phyloP scores from a whole-genome alignment of 2,113 vertebrate genomes.

The Prunella himalayana region DNA sequence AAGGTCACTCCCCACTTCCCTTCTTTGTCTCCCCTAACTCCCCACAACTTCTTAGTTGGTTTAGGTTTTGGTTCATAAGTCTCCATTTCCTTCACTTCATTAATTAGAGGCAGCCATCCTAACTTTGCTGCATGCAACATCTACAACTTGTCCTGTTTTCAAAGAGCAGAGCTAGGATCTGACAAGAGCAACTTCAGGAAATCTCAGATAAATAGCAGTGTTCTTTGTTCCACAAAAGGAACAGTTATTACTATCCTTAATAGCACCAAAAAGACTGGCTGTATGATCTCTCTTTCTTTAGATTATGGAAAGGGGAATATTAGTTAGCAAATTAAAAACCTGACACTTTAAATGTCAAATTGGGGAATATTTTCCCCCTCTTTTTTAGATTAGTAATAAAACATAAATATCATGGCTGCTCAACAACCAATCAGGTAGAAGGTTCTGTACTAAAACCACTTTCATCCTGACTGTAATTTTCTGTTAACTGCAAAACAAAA shows the following conservation, averaged over 20 bases:
- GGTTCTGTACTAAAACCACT: background rate
- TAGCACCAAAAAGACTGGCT: background rate
- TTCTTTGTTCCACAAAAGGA: background rate
- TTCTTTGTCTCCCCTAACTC: background rate
- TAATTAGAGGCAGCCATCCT: background rate
- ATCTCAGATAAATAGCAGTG: background rate
- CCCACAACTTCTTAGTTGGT: background rate
- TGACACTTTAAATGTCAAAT: background rate
- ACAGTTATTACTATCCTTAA: background rate
- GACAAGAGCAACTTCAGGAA: background rate
- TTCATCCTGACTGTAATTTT: background rate
- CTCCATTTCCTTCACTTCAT: background rate
- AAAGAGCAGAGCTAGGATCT: background rate
- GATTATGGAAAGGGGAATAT: background rate
- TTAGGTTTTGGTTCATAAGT: background rate
- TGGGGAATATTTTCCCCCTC: background rate
- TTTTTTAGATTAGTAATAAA: background rate
- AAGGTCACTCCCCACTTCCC: background rate
- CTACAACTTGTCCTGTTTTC: background rate
- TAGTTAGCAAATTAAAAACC: background rate
- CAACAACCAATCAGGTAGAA: background rate
- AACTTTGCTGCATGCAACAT: background rate
- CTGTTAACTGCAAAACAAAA: background rate
- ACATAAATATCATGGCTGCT: background rate
- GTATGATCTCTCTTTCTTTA: background rate